A percentile compares a stretch with the other conserved stretches of the same genome.
Evolutionary conservation across 1,140 invertebrate genomes (phyloP).

Genomic region (Bombus huntii): DNA sequence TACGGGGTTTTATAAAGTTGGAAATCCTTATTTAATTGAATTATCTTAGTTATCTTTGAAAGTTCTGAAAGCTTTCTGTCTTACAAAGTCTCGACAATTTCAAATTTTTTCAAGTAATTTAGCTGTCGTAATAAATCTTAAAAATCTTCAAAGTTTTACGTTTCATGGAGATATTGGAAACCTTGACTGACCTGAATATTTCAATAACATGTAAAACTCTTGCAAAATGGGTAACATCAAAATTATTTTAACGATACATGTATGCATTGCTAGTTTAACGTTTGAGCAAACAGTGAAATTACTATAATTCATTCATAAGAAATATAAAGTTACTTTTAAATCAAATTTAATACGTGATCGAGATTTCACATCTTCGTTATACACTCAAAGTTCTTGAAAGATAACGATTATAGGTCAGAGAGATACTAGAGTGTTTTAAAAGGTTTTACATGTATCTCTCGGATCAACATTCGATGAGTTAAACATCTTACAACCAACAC

Average conservation of each 20-base stretch:
- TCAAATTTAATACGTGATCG: neutral
- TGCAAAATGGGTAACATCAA: neutral
- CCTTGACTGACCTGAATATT: neutral
- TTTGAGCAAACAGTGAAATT: neutral
- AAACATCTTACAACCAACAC: neutral
- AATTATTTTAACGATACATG: neutral
- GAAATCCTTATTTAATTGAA: neutral
- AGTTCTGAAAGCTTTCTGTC: conserved; percentile 8
- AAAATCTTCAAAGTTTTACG: neutral
- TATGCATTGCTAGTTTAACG: neutral
- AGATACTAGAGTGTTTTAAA: neutral
- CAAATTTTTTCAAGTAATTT: conserved; percentile 1
- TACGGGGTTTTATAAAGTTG: neutral
- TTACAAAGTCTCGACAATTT: neutral
- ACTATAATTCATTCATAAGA: neutral
- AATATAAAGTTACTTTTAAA: neutral
- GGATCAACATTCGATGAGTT: neutral
- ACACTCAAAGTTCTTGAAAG: neutral
- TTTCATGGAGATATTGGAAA: neutral
- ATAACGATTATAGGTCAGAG: too few relatives aligned
- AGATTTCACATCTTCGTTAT: neutral
- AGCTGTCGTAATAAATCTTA: neutral
- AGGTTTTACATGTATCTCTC: too few relatives aligned
- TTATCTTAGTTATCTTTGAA: neutral
- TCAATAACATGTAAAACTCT: neutral